Evolutionary conservation across 2,113 vertebrate genomes (phyloP).

Genomic region (Mionectes macconnelli): DNA sequence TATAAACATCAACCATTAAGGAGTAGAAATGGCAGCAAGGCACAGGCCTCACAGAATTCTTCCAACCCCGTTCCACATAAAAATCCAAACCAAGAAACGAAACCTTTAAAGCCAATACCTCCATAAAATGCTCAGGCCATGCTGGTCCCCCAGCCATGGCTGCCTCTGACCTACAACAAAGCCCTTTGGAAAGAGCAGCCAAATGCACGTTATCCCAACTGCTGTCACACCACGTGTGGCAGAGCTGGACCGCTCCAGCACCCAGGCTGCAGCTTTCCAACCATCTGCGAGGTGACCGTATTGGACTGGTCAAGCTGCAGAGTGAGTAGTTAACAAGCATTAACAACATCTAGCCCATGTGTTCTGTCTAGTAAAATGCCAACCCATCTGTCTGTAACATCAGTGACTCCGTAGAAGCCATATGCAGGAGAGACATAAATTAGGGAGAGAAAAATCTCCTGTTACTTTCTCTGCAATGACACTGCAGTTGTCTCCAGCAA

Average conservation of each 20-base stretch:
- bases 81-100: neutral
- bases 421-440: slow-evolving; percentile 58
- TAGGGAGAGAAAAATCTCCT: slow-evolving; percentile 48
- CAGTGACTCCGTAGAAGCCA: slow-evolving; percentile 32
- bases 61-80: neutral
- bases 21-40: neutral
- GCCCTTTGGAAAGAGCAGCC: slow-evolving; percentile 5
- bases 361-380: slow-evolving; percentile 56
- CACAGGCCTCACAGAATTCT: neutral
- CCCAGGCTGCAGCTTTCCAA: neutral
- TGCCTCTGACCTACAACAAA: neutral
- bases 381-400: slow-evolving; percentile 63
- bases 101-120: neutral
- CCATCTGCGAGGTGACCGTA: slow-evolving; percentile 30
- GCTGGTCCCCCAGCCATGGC: neutral
- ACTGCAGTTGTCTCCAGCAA: neutral
- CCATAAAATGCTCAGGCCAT: neutral
- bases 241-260: neutral
- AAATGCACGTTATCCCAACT: neutral
- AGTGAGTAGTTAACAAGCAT: slow-evolving; percentile 48
- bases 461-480: neutral
- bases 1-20: neutral
- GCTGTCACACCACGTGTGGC: neutral
- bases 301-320: slow-evolving; percentile 46
- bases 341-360: slow-evolving; percentile 60